Evolutionary conservation across 1,140 invertebrate species (phyloP), one percentile per base, ranked within the genome.

Genomic region (Hesperophylax magnus): DNA sequence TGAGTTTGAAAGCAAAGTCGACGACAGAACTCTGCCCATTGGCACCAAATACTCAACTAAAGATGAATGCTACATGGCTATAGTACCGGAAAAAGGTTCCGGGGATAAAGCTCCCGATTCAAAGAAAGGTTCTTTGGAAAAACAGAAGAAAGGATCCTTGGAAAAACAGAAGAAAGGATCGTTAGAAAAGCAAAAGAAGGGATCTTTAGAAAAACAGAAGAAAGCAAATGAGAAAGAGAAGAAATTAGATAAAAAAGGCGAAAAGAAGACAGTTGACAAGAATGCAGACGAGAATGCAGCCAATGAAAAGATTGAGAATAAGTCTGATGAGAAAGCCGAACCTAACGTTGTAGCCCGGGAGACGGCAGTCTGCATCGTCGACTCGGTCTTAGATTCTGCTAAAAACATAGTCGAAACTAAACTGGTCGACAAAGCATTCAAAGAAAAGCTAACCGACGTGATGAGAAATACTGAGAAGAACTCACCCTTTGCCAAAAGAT

Each of bases 371-470:
- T 81, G 77, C 63, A 77, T 84, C 15, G 77, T 84, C 52, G 82
- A 84, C 78, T 81, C 80, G 6, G 78, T 84, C 74, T 67, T 84
- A 14, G 83, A 85, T 53, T 85, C 85, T 8, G 81, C 84, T 82
- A 22, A 82, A 82, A 75, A 80, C 81, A 75, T 85, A 72, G 76
- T 83, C n/a, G 22, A 65, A 27, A 54, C 77, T 20, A 39, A 83
- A 78, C 60, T 81, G 1, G n/a, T 81, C 22, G 60, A 82, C 11
- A 74, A 84, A 72, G 54, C 76, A 20, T 83, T 76, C 53, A 78
- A 77, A 82, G 79, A 77, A 76, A 79, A 31, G n/a, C 77, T 63
- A 65, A 39, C 78, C 14, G 65, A 79, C 15, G 20, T n/a, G 20
- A 56, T 39, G 20, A 79, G 71, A 34, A 79, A 18, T 34, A 58